These are phyloP conservation scores for Grallaria varia DNA, from an alignment of 2,113 vertebrate species.

Conservation along the genomic window DNA sequence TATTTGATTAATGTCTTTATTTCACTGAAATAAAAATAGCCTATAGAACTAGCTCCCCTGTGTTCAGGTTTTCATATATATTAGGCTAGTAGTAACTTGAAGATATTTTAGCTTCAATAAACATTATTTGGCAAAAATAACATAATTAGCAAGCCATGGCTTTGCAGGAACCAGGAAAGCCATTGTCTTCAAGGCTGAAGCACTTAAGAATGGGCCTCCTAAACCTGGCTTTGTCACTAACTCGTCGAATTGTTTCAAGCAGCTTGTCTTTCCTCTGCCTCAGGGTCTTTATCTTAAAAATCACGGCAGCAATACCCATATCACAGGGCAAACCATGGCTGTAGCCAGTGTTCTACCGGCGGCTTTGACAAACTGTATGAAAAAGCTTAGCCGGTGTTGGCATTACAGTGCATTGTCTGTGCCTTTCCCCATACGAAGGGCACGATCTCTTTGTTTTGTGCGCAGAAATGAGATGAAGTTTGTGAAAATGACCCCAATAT, in stretches of 20 bases:
- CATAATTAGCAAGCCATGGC: neutral
- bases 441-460: neutral
- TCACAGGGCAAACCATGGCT: neutral
- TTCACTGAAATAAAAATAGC: neutral
- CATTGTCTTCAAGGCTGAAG: neutral
- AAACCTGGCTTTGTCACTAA: neutral
- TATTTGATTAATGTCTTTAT: neutral
- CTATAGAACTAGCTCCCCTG: neutral
- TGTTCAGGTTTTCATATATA: neutral
- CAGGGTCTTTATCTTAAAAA: neutral
- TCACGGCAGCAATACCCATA: fast-evolving
- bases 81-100: neutral
- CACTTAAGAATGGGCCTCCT: neutral
- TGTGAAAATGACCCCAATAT: neutral
- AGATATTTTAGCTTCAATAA: neutral
- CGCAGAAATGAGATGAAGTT: neutral
- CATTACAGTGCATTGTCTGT: fast-evolving
- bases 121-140: neutral
- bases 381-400: neutral
- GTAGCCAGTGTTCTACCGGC: neutral
- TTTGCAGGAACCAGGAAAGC: neutral
- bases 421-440: neutral
- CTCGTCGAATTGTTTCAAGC: neutral
- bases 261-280: neutral
- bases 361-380: neutral